Evolutionary conservation across 1,140 invertebrate species (phyloP).

Genomic region (Artemia franciscana): DNA sequence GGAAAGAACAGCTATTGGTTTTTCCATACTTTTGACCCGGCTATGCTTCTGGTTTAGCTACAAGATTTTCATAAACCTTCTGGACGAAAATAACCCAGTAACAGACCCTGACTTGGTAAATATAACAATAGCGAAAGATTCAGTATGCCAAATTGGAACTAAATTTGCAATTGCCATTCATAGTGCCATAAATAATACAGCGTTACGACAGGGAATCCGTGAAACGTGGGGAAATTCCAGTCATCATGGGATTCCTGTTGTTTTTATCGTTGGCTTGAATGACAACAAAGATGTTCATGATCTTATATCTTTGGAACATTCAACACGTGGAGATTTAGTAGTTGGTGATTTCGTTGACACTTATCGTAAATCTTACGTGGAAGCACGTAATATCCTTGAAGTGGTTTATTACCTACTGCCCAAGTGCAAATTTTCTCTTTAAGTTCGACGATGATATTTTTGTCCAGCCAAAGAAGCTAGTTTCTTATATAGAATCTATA

Average conservation of each 20-base stretch:
- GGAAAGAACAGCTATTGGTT: too few relatives aligned
- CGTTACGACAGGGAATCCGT: conserved; percentile 33
- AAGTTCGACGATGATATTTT: neutral
- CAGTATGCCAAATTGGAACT: neutral
- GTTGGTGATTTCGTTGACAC: neutral
- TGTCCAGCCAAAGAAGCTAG: neutral
- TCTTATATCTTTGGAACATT: neutral
- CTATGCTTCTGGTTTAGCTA: too few relatives aligned
- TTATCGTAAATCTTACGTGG: neutral
- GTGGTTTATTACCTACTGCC: neutral
- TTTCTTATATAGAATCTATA: neutral
- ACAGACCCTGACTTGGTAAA: neutral
- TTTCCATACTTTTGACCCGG: too few relatives aligned
- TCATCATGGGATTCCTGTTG: neutral
- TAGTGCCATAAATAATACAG: conserved; percentile 34
- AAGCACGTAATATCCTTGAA: neutral
- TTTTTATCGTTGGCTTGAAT: neutral
- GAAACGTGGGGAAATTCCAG: conserved; percentile 33
- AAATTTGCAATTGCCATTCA: conserved; percentile 35
- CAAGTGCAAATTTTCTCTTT: neutral
- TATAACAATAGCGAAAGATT: neutral
- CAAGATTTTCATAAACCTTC: too few relatives aligned
- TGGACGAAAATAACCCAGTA: too few relatives aligned
- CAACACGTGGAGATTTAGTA: neutral
- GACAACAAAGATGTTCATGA: neutral